Base-by-base conservation (phyloP, 2,113 vertebrate genomes). In the Odontophorus gujanensis region DNA sequence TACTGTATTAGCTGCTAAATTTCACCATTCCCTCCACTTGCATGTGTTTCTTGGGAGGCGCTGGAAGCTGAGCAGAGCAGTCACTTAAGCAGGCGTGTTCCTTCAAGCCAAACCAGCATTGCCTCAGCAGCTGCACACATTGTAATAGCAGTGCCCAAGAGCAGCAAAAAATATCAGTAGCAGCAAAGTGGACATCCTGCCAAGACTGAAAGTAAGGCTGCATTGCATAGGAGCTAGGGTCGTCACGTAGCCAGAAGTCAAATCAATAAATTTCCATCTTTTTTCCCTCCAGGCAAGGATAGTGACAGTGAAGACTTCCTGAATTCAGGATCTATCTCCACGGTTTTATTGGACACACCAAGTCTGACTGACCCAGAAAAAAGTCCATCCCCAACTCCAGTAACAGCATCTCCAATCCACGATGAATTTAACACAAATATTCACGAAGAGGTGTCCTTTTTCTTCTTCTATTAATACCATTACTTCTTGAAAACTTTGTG, bases 221-320 rank as follows among this genome's bases (percentile, higher is more conserved):
- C 2, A n/a, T 48, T n/a, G 20, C 3, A 1, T 40, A 38, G 53
- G 47, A 89, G 15, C 2, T 1, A 65, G 40, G 14, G 13, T 11
- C 26, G 12, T 50, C 21, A 0, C 12, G 32, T 65, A 9, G 61
- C n/a, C 34, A 42, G 48, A 67, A 74, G 22, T 63, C 47, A 74
- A 91, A 10, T 61, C 36, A 90, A 34, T 5, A 30, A 6, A 3
- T 50, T 85, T 84, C 42, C 6, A 1, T 36, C 17, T 93, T 87
- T 57, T 96, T 20, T 88, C 53, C 59, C 38, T 79, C 77, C 67
- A 98, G 98, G 95, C 78, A 98, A 97, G 91, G 99, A 99, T 25
- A 96, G 91, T 3, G 98, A 99, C 11, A n/a, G 94, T 63, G 95
- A 98, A 6, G 99, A 98, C 16, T 97, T 97, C 87, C 79, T 97